Conservation (phyloP, 2,797 vertebrate genomes). For the Enteromius trimaculatus region DNA sequence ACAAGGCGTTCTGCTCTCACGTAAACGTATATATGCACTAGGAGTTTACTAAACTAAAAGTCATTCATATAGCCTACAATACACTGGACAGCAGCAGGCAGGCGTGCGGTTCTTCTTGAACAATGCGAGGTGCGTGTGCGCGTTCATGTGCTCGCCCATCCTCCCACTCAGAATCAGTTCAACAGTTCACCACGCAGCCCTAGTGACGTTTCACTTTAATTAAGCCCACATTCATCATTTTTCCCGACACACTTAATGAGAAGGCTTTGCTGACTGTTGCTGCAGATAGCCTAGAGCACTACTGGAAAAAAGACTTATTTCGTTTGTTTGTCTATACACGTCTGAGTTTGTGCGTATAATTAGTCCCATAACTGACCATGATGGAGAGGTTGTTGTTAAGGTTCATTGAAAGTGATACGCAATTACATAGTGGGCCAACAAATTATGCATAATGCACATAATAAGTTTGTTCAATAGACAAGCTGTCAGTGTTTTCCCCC, state of each 20-base stretch:
- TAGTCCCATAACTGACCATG: conserved; percentile 47
- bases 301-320: conserved; percentile 44
- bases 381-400: conserved; percentile 38
- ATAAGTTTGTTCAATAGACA: conserved; percentile 34
- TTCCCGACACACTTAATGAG: conserved; percentile 34
- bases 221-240: conserved; percentile 48
- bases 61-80: conserved; percentile 41
- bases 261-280: conserved; percentile 30
- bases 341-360: conserved; percentile 45
- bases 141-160: conserved; percentile 67
- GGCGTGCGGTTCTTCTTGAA: conserved; percentile 74
- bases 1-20: neutral
- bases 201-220: conserved; percentile 44
- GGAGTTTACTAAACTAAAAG: neutral
- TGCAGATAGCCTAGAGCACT: conserved; percentile 29
- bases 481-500: conserved; percentile 31
- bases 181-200: conserved; percentile 67
- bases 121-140: conserved; percentile 73
- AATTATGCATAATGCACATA: conserved; percentile 39
- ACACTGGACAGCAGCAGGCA: conserved; percentile 81
- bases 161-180: conserved; percentile 70
- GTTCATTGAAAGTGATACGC: conserved; percentile 31
- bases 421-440: conserved; percentile 40
- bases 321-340: conserved; percentile 40
- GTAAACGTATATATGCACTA: neutral